These are phyloP conservation scores for Sebastes alutus DNA, from an alignment of 2,797 vertebrate genomes.

Conservation along the genomic window DNA sequence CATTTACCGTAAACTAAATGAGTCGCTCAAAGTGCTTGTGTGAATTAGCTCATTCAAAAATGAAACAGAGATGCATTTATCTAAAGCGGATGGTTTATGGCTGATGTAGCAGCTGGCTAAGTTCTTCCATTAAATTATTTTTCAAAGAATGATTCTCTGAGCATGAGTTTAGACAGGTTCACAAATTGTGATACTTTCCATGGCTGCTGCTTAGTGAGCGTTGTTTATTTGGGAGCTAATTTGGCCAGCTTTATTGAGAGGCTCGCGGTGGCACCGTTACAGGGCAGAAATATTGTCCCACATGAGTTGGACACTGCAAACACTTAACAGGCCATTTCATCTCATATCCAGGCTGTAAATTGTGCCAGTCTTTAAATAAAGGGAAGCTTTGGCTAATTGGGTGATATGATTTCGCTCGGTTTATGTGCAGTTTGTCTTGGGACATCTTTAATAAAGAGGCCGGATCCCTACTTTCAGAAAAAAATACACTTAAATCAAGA, in stretches of 20 bases:
- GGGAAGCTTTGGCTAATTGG: not conserved
- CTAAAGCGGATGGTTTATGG: constrained; percentile 71
- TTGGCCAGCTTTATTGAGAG: constrained; percentile 71
- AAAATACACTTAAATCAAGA: not conserved
- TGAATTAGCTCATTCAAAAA: constrained; percentile 84
- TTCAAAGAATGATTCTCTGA: constrained; percentile 74
- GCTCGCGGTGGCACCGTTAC: constrained; percentile 49
- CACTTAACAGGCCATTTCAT: constrained; percentile 30
- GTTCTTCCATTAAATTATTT: constrained; percentile 80
- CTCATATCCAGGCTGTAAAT: constrained; percentile 27
- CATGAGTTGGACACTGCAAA: constrained; percentile 57
- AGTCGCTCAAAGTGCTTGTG: constrained; percentile 69
- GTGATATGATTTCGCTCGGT: not conserved
- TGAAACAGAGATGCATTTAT: constrained; percentile 84
- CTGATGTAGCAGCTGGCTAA: constrained; percentile 78
- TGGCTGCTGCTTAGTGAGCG: constrained; percentile 63
- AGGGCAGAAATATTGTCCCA: constrained; percentile 67
- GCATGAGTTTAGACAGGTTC: constrained; percentile 72
- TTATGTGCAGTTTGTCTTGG: not conserved
- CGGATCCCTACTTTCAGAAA: not conserved
- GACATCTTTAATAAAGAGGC: not conserved
- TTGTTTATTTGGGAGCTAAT: constrained; percentile 76
- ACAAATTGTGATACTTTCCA: constrained; percentile 78
- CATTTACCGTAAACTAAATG: constrained; percentile 73
- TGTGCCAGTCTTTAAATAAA: not conserved